phyloP scores from a whole-genome alignment of 2,113 vertebrate species.

The Ceyx melanurus region DNA sequence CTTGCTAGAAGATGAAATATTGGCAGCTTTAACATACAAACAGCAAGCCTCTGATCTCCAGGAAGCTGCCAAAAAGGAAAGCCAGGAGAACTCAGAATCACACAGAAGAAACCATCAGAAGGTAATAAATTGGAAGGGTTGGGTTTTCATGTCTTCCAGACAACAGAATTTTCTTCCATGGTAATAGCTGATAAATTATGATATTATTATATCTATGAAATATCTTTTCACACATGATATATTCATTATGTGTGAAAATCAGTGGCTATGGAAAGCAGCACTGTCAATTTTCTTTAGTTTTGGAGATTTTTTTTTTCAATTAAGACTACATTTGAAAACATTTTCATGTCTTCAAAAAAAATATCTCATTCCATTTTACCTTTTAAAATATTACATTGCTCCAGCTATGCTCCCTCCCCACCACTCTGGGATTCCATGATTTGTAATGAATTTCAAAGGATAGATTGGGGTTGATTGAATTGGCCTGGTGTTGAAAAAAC shows the following conservation, averaged over 20 bases:
- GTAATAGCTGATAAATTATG: not conserved
- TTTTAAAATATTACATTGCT: not conserved
- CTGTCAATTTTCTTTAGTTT: not conserved
- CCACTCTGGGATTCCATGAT: too few species aligned
- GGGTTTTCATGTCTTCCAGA: not conserved
- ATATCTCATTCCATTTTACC: not conserved
- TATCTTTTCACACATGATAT: too few species aligned
- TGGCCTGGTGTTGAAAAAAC: not conserved
- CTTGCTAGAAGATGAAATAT: conserved; percentile 80
- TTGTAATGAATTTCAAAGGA: not conserved
- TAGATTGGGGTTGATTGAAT: not conserved
- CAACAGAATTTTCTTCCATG: not conserved
- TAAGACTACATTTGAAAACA: not conserved
- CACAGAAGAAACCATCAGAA: not conserved
- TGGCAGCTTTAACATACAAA: conserved; percentile 70
- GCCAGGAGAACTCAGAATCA: not conserved
- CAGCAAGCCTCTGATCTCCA: conserved; percentile 80
- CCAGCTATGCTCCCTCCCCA: too few species aligned
- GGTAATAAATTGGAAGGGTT: conserved; percentile 10
- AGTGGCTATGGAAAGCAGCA: not conserved
- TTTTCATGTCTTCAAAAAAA: not conserved
- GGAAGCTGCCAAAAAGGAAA: conserved; percentile 63
- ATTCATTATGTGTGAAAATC: not conserved
- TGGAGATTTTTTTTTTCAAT: not conserved
- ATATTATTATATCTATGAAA: too few species aligned